A percentile compares a stretch with the other conserved stretches of the same genome.
Conservation (phyloP, 2,888 invertebrate genomes). For the Druceiella hillmani region DNA sequence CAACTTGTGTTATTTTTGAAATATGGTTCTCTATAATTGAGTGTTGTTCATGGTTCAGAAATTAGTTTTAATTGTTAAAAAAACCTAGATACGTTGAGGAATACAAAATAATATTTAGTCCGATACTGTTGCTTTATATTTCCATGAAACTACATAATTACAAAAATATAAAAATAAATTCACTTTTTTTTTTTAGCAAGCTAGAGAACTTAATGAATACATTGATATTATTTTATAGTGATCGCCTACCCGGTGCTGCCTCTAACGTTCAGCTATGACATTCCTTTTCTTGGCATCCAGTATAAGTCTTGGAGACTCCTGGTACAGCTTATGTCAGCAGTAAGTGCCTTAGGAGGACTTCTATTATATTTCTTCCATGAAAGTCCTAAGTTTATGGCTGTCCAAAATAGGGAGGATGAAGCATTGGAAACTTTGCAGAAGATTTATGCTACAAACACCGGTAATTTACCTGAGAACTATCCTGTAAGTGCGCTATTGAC, state of each 20-base stretch:
- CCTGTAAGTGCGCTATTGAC: conserved; percentile 32
- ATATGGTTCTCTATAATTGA: too few species aligned
- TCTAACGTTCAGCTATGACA: conserved; percentile 38
- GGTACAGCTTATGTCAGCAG: conserved; percentile 57
- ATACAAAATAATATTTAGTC: conserved; percentile 11
- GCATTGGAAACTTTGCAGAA: conserved; percentile 48
- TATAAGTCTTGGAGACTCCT: conserved; percentile 75
- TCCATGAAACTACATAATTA: not conserved
- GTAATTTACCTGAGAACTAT: conserved; percentile 34
- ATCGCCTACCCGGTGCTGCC: conserved; percentile 67
- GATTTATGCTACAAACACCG: conserved; percentile 40
- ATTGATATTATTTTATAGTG: conserved; percentile 36
- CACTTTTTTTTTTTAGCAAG: not conserved
- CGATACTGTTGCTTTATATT: conserved; percentile 2
- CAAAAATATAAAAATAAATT: not conserved
- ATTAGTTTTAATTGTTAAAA: too few species aligned
- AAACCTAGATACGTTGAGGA: too few species aligned
- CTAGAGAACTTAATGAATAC: not conserved
- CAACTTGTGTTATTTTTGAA: too few species aligned
- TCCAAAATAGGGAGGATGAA: conserved; percentile 51
- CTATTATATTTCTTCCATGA: conserved; percentile 61
- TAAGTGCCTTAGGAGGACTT: conserved; percentile 57
- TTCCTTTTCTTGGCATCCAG: conserved; percentile 45
- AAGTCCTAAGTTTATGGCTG: conserved; percentile 72
- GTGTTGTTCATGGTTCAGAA: too few species aligned